Percentiles rank a stretch among this genome's conserved stretches.
phyloP scores from a whole-genome alignment of 2,888 invertebrate genomes.

The Flexamia atlantica region DNA sequence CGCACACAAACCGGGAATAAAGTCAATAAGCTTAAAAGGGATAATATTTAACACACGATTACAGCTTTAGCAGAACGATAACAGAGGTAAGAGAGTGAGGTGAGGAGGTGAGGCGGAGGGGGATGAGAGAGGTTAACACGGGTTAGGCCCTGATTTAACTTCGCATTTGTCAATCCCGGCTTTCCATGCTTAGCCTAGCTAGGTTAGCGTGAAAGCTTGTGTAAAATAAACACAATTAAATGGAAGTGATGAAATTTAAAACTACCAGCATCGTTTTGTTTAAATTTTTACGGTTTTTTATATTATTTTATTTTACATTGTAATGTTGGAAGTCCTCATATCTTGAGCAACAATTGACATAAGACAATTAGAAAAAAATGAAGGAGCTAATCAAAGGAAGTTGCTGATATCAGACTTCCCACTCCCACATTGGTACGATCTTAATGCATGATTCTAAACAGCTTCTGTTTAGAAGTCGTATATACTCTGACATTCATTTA shows the following conservation, averaged over 20 bases:
- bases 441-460: too few relatives aligned
- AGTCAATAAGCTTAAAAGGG: background rate
- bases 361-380: background rate
- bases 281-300: background rate
- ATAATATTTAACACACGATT: constrained; percentile 25
- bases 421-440: background rate
- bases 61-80: constrained; percentile 10
- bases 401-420: background rate
- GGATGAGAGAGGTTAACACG: constrained; percentile 40
- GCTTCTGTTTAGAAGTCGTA: too few relatives aligned
- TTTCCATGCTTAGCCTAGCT: background rate
- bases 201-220: background rate
- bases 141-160: constrained; percentile 38
- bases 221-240: constrained; percentile 6
- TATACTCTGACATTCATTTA: too few relatives aligned
- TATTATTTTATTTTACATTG: too few relatives aligned
- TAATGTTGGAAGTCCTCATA: too few relatives aligned
- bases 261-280: too few relatives aligned
- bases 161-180: constrained; percentile 30
- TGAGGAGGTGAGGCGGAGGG: background rate
- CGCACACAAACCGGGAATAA: background rate
- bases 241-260: background rate
- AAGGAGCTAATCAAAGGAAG: constrained; percentile 1
- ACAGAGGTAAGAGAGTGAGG: background rate
- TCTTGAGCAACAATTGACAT: too few relatives aligned